Evolutionary conservation across 1,140 invertebrate species (phyloP).

Genomic region (Cydia pomonella): DNA sequence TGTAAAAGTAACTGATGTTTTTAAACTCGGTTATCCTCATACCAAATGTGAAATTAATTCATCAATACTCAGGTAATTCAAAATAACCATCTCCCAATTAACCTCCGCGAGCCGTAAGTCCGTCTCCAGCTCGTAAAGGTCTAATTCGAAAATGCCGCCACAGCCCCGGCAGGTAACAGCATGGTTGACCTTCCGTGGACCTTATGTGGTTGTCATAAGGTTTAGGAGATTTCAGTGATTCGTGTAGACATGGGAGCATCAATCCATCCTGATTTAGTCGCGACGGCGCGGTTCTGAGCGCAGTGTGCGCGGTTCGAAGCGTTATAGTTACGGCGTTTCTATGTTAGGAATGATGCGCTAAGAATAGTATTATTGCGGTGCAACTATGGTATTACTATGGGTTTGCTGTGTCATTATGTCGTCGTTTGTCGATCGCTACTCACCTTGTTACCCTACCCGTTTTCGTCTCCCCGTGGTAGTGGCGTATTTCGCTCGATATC

Average conservation of each 20-base stretch:
- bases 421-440: not conserved
- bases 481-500: too few species aligned
- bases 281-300: not conserved
- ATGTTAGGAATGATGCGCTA: constrained; percentile 48
- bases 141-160: not conserved
- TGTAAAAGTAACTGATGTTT: too few species aligned
- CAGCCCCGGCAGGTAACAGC: constrained; percentile 43
- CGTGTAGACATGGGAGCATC: constrained; percentile 42
- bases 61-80: not conserved
- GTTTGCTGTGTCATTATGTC: not conserved
- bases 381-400: not conserved
- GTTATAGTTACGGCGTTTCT: constrained; percentile 42
- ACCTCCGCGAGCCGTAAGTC: constrained; percentile 46
- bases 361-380: constrained; percentile 44
- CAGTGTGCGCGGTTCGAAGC: too few species aligned
- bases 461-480: not conserved
- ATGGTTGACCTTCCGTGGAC: too few species aligned
- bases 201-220: too few species aligned
- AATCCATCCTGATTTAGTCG: constrained; percentile 60
- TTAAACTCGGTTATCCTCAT: too few species aligned
- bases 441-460: not conserved
- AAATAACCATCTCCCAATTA: constrained; percentile 17
- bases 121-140: not conserved
- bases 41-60: too few species aligned
- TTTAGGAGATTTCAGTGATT: too few species aligned